Evolutionary conservation across 2,113 vertebrate species (phyloP), one percentile per base, ranked within the genome.

Genomic region (Microtus montanus): DNA sequence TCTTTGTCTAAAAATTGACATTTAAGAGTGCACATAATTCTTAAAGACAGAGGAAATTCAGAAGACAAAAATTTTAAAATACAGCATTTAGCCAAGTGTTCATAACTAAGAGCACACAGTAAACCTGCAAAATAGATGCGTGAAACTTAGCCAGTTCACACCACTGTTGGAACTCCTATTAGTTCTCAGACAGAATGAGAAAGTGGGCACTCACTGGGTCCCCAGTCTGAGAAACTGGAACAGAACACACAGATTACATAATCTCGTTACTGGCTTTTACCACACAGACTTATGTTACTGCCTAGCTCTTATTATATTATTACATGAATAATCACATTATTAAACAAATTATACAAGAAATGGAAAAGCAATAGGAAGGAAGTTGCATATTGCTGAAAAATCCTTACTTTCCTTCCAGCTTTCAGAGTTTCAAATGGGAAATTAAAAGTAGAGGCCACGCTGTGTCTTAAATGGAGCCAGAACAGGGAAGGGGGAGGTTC

Each of bases 1-100:
- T 28, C 9, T 87, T 80, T 64, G 26, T 92, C 58, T 90, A 88
- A 88, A 80, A 84, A 15, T 87, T 94, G 14, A 58, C 24, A 66
- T 64, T 71, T 89, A 82, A 70, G 84, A 87, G 68, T 70, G 2
- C 0, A 12, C 28, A 20, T 7, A 5, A 63, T 61, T 87, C 3
- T 41, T 47, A 64, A 92, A 61, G 35, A 80, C 61, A 84, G 92
- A 58, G 33, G 66, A 63, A 77, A 80, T 44, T 41, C 26, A 22
- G 28, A 33, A 4, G 38, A n/a, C 13, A 77, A 28, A 5, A 68
- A 90, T 91, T 88, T 91, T 38, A 41, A 88, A 95, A 78, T 66
- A 26, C 35, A 52, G 66, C 2, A 33, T 19, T 7, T 3, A 96
- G 24, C 10, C 2, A 30, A 70, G 33, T 83, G 33, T 74, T 63